Evolutionary conservation across 2,888 invertebrate genomes (phyloP), one percentile per base, ranked within the genome.

Genomic region (Nomada ruficornis): DNA sequence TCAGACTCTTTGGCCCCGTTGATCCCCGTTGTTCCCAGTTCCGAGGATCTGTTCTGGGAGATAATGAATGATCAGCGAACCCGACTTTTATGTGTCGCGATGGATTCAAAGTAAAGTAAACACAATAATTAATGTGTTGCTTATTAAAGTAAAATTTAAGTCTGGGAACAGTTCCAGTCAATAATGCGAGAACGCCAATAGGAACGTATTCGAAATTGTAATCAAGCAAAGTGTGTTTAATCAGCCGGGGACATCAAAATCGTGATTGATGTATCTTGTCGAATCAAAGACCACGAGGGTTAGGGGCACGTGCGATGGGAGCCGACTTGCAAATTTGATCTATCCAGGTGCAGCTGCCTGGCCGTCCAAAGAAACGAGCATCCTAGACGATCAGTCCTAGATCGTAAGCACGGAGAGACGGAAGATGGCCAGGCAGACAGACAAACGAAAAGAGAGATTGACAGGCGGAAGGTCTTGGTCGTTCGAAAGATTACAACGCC

Each of bases 311-410:
- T 42, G 86, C 86, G 78, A 77, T 20, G 64, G 55, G 2, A 80
- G 78, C 77, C 85, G 87, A 91, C 88, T 92, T 89, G 90, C 90
- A 91, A 92, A 91, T 91, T 90, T 82, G 80, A 89, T 84, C 88
- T 85, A 76, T 60, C 77, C 11, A 67, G 70, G 52, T 65, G 89
- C 91, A 91, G 91, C 91, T 91, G 91, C 72, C 78, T 54, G 29
- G 47, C 26, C 74, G 69, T 73, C 70, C 71, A 88, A 88, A 89
- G 85, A 86, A 86, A 72, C 80, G 80, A 84, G 70, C 73, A 77
- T 82, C 82, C 70, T 87, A 77, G 86, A 86, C 82, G 69, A 67
- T 83, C 81, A 77, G 76, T 79, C 84, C 86, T 88, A 85, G 79
- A 83, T 76, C 74, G 85, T 23, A 18, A 36, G 68, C 44, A 26